These are phyloP conservation scores for Eumacrocentrus americanus DNA, from an alignment of 2,888 invertebrate species.

Conservation along the genomic window DNA sequence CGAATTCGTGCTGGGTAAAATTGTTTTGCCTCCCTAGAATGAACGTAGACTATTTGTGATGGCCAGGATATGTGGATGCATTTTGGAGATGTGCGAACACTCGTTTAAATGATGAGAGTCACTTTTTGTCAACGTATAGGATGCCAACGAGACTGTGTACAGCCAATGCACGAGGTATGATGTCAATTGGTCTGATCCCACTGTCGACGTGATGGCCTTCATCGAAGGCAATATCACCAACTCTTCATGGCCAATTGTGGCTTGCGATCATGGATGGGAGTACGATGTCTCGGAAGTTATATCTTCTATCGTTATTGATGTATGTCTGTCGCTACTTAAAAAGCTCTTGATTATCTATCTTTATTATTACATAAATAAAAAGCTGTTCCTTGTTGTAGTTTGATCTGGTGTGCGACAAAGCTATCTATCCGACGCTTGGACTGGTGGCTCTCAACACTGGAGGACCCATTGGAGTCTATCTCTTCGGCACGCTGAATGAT, in stretches of 20 bases:
- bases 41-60: not conserved
- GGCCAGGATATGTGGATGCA: not conserved
- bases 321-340: too few species aligned
- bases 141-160: slow-evolving; percentile 63
- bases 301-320: slow-evolving; percentile 84
- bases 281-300: slow-evolving; percentile 73
- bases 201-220: slow-evolving; percentile 24
- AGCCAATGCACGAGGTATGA: slow-evolving; percentile 77
- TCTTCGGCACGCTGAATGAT: slow-evolving; percentile 86
- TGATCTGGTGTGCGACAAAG: slow-evolving; percentile 85
- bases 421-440: slow-evolving; percentile 86
- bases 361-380: slow-evolving; percentile 11
- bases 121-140: slow-evolving; percentile 45
- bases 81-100: not conserved
- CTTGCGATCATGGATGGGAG: slow-evolving; percentile 80
- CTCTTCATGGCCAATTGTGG: slow-evolving; percentile 69
- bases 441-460: slow-evolving; percentile 86
- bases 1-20: not conserved
- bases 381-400: slow-evolving; percentile 70
- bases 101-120: slow-evolving; percentile 23
- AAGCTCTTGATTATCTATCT: not conserved
- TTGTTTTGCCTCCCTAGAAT: not conserved
- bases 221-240: slow-evolving; percentile 59
- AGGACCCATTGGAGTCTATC: slow-evolving; percentile 87
- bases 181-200: slow-evolving; percentile 65